Conservation (phyloP, 2,797 vertebrate species). For the Vultur gryphus region DNA sequence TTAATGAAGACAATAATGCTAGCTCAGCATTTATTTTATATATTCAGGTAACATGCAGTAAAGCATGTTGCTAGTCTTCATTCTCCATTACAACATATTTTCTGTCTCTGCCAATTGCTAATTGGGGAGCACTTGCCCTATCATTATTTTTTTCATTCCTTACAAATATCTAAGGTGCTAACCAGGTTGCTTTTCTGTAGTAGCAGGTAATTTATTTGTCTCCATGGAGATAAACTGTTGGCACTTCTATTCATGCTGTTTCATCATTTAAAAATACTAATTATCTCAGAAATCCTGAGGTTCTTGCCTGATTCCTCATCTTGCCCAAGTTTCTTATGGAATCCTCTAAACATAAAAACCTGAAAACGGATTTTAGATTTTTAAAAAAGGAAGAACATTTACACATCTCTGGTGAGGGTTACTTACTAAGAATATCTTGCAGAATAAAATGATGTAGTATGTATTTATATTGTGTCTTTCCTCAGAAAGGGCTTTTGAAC, state of each 20-base stretch:
- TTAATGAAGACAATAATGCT: background rate
- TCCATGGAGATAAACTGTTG: background rate
- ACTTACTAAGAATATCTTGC: background rate
- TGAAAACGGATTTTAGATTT: background rate
- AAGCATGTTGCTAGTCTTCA: background rate
- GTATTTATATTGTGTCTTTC: background rate
- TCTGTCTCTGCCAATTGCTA: background rate
- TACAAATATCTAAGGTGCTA: background rate
- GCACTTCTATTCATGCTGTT: background rate
- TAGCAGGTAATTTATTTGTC: background rate
- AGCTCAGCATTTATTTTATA: background rate
- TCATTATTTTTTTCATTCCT: background rate
- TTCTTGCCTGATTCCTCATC: background rate
- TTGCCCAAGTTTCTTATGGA: background rate
- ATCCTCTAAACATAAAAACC: background rate
- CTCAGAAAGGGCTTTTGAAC: background rate
- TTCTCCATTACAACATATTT: background rate
- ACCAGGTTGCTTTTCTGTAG: background rate
- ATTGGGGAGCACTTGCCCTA: background rate
- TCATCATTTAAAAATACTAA: background rate
- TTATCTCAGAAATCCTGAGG: background rate
- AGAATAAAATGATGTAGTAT: background rate
- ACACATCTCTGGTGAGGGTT: background rate
- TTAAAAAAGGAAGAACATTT: background rate
- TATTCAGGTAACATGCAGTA: background rate